A percentile compares a stretch with the other conserved stretches of the same genome.
Conservation (phyloP, 2,888 invertebrate genomes). For the Pammene aurita region DNA sequence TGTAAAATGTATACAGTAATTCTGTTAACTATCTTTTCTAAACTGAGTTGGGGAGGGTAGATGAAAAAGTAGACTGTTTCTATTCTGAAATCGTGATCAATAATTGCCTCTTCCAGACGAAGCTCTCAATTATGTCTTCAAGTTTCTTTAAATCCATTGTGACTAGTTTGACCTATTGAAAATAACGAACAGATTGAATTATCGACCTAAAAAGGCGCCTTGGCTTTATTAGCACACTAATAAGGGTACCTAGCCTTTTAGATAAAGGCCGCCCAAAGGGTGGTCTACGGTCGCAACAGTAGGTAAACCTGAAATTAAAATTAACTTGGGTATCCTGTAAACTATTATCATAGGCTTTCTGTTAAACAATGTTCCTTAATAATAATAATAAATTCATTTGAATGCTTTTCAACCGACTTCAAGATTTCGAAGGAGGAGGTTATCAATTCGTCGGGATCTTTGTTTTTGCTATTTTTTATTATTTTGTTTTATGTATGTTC, state of each 20-base stretch:
- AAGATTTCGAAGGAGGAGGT: too few relatives aligned
- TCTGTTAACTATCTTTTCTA: not conserved
- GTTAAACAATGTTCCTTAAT: constrained; percentile 9
- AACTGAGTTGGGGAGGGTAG: not conserved
- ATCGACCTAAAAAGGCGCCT: constrained; percentile 12
- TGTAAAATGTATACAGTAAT: too few relatives aligned
- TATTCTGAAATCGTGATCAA: not conserved
- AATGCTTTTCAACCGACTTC: not conserved
- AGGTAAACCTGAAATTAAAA: constrained; percentile 22
- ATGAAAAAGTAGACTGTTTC: not conserved
- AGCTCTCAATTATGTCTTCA: not conserved
- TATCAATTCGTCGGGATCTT: too few relatives aligned
- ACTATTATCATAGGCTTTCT: constrained; percentile 19
- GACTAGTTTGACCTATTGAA: constrained; percentile 1
- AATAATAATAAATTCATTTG: constrained; percentile 30
- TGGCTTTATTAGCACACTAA: constrained; percentile 21
- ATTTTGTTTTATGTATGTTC: too few relatives aligned
- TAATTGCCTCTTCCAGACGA: not conserved
- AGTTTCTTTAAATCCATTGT: not conserved
- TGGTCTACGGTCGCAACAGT: constrained; percentile 21
- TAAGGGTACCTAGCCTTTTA: constrained; percentile 14
- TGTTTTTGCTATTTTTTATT: too few relatives aligned
- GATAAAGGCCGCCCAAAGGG: constrained; percentile 23
- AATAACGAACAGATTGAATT: constrained; percentile 27
- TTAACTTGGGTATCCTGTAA: constrained; percentile 5